These are phyloP conservation scores for Xiphophorus birchmanni DNA, from an alignment of 2,797 vertebrate genomes.

Conservation along the genomic window DNA sequence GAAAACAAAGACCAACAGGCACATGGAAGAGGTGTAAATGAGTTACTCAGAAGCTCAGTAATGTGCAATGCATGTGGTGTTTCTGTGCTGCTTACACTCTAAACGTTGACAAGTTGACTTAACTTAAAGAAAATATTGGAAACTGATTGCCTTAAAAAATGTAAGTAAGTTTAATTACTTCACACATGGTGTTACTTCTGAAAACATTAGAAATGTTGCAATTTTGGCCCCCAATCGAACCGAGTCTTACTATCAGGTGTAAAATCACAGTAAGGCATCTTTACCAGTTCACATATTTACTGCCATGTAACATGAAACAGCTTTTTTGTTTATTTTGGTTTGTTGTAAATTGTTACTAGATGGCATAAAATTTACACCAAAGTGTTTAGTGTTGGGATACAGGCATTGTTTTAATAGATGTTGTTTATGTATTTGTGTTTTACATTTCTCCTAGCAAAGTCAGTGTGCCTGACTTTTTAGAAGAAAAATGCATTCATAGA, in stretches of 20 bases:
- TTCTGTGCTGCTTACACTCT: conserved; percentile 10
- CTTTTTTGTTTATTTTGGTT: not conserved
- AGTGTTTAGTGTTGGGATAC: not conserved
- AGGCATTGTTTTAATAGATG: not conserved
- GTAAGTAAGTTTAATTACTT: too few species aligned
- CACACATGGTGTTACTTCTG: too few species aligned
- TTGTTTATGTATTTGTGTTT: not conserved
- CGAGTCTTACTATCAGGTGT: too few species aligned
- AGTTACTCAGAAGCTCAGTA: conserved; percentile 34
- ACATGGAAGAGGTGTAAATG: conserved; percentile 34
- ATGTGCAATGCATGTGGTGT: conserved; percentile 21
- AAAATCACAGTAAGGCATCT: not conserved
- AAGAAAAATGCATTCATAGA: not conserved
- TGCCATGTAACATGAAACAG: not conserved
- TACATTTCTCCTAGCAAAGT: not conserved
- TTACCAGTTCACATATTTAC: not conserved
- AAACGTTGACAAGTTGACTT: too few species aligned
- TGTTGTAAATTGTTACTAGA: not conserved
- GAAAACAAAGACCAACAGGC: conserved; percentile 26
- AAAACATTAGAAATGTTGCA: too few species aligned
- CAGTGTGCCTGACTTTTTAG: not conserved
- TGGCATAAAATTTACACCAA: not conserved
- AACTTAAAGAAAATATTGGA: too few species aligned
- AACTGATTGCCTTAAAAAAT: too few species aligned
- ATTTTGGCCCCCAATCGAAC: too few species aligned